A percentile compares a stretch with the other conserved stretches of the same genome.
These are phyloP conservation scores for Carabus problematicus DNA, from an alignment of 2,888 invertebrate species.

Conservation along the genomic window DNA sequence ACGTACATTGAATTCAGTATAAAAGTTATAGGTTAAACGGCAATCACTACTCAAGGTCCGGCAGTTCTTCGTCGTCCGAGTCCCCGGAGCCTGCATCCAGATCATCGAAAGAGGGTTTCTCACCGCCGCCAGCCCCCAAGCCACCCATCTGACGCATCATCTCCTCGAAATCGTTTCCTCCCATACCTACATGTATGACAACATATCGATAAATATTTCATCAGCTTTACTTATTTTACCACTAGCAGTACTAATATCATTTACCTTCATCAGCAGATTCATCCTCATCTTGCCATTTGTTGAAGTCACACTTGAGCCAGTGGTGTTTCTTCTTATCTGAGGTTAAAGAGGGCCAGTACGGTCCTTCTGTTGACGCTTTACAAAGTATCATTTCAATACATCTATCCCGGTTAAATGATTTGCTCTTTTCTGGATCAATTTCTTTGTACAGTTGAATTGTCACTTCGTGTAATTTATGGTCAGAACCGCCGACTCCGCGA, in stretches of 20 bases:
- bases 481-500: constrained; percentile 84
- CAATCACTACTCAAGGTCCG: constrained; percentile 70
- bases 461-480: constrained; percentile 86
- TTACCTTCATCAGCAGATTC: constrained; percentile 82
- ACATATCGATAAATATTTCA: background rate
- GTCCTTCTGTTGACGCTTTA: constrained; percentile 70
- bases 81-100: constrained; percentile 66
- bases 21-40: constrained; percentile 33
- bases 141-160: constrained; percentile 80
- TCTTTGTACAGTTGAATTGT: constrained; percentile 84
- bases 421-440: constrained; percentile 81
- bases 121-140: constrained; percentile 62
- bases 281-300: constrained; percentile 97
- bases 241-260: background rate
- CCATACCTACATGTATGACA: constrained; percentile 51
- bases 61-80: constrained; percentile 82
- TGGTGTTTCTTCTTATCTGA: constrained; percentile 88
- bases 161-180: constrained; percentile 68
- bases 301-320: constrained; percentile 97
- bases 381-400: constrained; percentile 77
- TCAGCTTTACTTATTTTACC: background rate
- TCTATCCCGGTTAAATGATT: constrained; percentile 74
- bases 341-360: constrained; percentile 89
- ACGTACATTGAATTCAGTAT: constrained; percentile 36
- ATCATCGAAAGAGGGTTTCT: constrained; percentile 78